A percentile compares a stretch with the other conserved stretches of the same genome.
Conservation (phyloP, 2,797 vertebrate species). For the Nyctalus aviator region DNA sequence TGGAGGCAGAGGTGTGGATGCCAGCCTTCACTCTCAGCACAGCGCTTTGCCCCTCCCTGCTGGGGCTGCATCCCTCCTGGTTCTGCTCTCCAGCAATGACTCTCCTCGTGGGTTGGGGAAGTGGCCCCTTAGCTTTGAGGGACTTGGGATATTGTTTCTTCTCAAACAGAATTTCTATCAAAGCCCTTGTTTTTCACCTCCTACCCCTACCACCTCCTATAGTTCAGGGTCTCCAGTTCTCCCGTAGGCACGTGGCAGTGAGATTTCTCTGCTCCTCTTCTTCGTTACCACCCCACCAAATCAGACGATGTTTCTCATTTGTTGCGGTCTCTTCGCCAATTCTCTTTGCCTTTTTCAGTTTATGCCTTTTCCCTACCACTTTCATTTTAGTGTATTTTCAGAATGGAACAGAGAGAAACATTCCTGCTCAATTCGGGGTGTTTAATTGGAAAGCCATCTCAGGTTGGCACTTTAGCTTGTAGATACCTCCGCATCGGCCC, state of each 20-base stretch:
- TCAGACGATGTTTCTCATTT: background rate
- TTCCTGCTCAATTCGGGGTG: background rate
- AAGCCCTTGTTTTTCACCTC: background rate
- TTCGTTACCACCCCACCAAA: background rate
- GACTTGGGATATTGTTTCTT: background rate
- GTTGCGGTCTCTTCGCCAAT: background rate
- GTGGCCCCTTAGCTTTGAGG: background rate
- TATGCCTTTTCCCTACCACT: background rate
- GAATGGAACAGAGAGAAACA: background rate
- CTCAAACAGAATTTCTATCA: background rate
- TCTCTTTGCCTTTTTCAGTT: background rate
- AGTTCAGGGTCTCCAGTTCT: background rate
- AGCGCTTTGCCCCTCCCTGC: background rate
- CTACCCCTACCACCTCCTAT: background rate
- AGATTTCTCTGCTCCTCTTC: background rate
- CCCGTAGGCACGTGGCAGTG: background rate
- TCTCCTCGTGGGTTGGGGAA: background rate
- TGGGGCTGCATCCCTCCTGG: background rate
- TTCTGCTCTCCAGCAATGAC: background rate
- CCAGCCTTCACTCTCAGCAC: background rate
- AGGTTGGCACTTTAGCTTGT: rapidly evolving
- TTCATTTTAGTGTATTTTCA: background rate
- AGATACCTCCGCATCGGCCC: background rate
- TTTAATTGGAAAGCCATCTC: background rate
- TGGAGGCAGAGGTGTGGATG: background rate